phyloP scores from a whole-genome alignment of 2,797 vertebrate genomes.

The Harpagifer antarcticus region DNA sequence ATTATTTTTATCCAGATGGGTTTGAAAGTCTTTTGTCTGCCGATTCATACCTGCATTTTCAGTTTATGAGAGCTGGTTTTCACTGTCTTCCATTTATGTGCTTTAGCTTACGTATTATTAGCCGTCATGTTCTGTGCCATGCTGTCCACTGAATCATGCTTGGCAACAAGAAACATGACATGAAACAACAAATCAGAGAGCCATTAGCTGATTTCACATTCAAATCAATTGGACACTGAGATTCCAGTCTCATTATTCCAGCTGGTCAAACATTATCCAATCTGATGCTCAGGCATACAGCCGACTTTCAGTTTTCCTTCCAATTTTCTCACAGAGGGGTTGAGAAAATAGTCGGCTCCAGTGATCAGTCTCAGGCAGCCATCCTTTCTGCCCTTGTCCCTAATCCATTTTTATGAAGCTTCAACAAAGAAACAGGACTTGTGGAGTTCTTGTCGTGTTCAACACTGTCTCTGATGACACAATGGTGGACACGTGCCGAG shows the following conservation, averaged over 20 bases:
- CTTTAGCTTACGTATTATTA: constrained; percentile 53
- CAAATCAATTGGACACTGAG: constrained; percentile 17
- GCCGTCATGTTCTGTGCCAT: constrained; percentile 32
- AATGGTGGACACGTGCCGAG: constrained; percentile 12
- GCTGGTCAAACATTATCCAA: constrained; percentile 17
- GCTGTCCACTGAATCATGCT: constrained; percentile 20
- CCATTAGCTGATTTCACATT: constrained; percentile 47
- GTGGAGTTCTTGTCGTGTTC: constrained; percentile 12
- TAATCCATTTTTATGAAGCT: constrained; percentile 34
- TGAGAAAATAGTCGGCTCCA: constrained; percentile 12
- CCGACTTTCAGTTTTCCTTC: neutral
- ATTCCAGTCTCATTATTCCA: constrained; percentile 28
- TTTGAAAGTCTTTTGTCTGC: constrained; percentile 36
- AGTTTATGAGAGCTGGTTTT: constrained; percentile 4
- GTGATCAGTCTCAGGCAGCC: constrained; percentile 21
- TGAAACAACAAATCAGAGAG: constrained; percentile 47
- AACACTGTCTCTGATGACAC: neutral
- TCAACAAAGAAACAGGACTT: constrained; percentile 19
- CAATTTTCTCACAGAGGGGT: neutral
- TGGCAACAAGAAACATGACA: constrained; percentile 42
- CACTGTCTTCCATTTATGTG: neutral
- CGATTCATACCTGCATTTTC: constrained; percentile 26
- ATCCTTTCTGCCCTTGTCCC: constrained; percentile 1
- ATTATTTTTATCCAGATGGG: neutral
- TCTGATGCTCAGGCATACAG: constrained; percentile 1